Conservation (phyloP, 2,888 invertebrate species). For the Troglohyphantes excavatus region DNA sequence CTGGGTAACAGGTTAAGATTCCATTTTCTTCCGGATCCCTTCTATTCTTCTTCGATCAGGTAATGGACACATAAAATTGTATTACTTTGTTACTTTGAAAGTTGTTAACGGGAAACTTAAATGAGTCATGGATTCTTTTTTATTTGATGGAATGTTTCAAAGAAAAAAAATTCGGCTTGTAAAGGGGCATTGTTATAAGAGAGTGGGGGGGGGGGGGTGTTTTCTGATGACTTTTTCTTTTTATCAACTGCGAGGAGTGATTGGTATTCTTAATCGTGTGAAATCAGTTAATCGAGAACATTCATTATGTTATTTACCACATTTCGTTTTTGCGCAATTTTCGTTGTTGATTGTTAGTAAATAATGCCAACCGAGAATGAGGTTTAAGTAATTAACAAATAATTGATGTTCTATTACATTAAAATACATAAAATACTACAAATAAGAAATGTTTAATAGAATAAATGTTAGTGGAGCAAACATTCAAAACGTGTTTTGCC, state of each 20-base stretch:
- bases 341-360: no score
- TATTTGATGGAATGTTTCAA: background rate
- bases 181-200: background rate
- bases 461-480: no score
- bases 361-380: no score
- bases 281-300: background rate
- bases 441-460: no score
- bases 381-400: no score
- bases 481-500: no score
- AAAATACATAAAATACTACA: no score
- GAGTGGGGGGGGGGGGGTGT: no score
- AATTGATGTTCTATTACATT: no score
- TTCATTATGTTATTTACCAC: no score
- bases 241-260: background rate
- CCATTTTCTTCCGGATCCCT: conserved; percentile 1
- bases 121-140: background rate
- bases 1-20: conserved; percentile 37
- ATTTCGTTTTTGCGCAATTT: no score
- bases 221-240: background rate
- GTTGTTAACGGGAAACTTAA: background rate
- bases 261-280: background rate
- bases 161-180: background rate
- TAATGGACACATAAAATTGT: background rate
- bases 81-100: background rate
- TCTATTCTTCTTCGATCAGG: background rate